Evolutionary conservation across 2,888 invertebrate species (phyloP).

Genomic region (Dryomyza anilis): DNA sequence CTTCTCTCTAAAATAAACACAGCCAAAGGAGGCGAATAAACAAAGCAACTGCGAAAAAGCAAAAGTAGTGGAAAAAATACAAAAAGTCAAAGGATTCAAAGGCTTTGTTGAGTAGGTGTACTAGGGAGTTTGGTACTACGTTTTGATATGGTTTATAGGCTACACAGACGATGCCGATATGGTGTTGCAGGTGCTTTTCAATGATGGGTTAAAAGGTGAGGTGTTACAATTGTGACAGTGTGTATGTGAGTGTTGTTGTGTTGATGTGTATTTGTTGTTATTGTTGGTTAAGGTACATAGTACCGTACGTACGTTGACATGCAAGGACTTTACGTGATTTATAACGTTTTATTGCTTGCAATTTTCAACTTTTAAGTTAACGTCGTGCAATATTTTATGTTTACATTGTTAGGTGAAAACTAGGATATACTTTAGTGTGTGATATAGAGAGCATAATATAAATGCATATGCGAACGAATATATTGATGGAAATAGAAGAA

Average conservation of each 20-base stretch:
- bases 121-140: background rate
- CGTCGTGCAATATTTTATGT: slow-evolving; percentile 41
- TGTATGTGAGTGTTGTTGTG: background rate
- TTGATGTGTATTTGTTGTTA: background rate
- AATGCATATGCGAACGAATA: too few relatives aligned
- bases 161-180: too few relatives aligned
- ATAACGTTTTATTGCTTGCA: slow-evolving; percentile 45
- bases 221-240: slow-evolving; percentile 14
- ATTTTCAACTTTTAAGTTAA: slow-evolving; percentile 43
- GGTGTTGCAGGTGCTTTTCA: too few relatives aligned
- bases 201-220: slow-evolving; percentile 13
- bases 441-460: too few relatives aligned
- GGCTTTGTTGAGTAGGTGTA: slow-evolving; percentile 16
- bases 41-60: background rate
- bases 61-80: slow-evolving; percentile 8
- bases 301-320: slow-evolving; percentile 38
- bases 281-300: too few relatives aligned
- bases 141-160: too few relatives aligned
- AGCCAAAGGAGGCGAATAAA: background rate
- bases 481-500: background rate
- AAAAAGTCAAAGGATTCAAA: slow-evolving; percentile 29
- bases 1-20: slow-evolving; percentile 26
- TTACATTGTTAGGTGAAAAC: slow-evolving; percentile 17
- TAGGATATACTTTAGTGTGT: too few relatives aligned
- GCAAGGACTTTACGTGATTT: slow-evolving; percentile 40